Evolutionary conservation across 2,113 vertebrate genomes (phyloP), one percentile per base, ranked within the genome.

Genomic region (Apteryx owenii): DNA sequence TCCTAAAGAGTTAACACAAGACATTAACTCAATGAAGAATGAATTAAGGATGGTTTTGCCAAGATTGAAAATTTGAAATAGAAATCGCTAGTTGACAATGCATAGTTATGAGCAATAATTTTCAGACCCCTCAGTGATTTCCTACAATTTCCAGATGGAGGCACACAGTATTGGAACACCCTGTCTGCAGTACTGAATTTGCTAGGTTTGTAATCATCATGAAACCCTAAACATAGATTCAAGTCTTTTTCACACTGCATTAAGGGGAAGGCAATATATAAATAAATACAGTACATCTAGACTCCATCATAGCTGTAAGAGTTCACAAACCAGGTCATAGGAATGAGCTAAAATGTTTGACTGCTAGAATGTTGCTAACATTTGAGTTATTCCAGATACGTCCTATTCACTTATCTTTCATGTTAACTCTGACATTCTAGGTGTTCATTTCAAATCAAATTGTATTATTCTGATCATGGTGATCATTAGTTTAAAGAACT

Each of bases 81-180:
- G 69, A 85, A 94, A 86, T 78, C 88, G 9, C 18, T 88, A 38
- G 11, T 73, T 85, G 54, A 60, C 8, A 61, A 78, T 90, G 42
- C 38, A 61, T 46, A 86, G 54, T 66, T 96, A 93, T 42, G 22
- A 84, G 38, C 25, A 95, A 78, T 62, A 90, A 73, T 94, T 97
- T 96, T 78, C 68, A 69, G 53, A 36, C 3, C 6, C 22, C 29
- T 65, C 10, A 31, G 42, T 88, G 88, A 91, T 90, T 46, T 95
- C n/a, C 26, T 83, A 25, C 18, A 38, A 80, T 46, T 93, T 94
- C 87, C 79, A 83, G 68, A 95, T 88, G 38, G 42, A 38, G 36
- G 23, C 56, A 86, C 36, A 83, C 3, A 71, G 19, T 92, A 75
- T 68, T 85, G 76, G 42, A 80, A 64, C n/a, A 88, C 31, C 58